Conservation (phyloP, 2,113 vertebrate species). For the Nibea albiflora region DNA sequence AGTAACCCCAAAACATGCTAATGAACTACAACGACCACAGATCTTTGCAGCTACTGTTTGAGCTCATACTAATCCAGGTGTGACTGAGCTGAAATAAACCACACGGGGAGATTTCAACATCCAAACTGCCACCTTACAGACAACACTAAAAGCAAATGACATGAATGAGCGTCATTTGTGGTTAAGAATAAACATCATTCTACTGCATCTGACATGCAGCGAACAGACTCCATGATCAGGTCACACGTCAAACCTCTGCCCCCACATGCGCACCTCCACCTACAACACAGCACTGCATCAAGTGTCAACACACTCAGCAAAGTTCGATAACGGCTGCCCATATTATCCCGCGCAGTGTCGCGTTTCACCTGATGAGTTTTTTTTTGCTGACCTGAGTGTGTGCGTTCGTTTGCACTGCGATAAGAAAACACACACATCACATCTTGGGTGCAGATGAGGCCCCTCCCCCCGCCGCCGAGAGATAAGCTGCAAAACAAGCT, state of each 20-base stretch:
- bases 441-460: background rate
- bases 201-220: background rate
- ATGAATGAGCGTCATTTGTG: too few species aligned
- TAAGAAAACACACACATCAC: background rate
- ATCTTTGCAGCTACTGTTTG: background rate
- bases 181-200: background rate
- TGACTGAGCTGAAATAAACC: background rate
- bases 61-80: background rate
- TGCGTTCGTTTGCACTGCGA: background rate
- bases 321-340: constrained; percentile 24
- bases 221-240: background rate
- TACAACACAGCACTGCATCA: constrained; percentile 43
- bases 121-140: background rate
- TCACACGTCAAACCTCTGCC: constrained; percentile 7
- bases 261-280: constrained; percentile 11
- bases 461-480: background rate
- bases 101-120: background rate
- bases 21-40: background rate
- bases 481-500: background rate
- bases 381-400: background rate
- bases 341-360: constrained; percentile 22
- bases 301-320: constrained; percentile 41
- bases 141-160: background rate
- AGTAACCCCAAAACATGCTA: background rate
- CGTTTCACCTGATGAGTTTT: constrained; percentile 19